These are phyloP conservation scores for Blastomussa wellsi DNA, from an alignment of 92 coral and sea anemone genomes.

Conservation along the genomic window DNA sequence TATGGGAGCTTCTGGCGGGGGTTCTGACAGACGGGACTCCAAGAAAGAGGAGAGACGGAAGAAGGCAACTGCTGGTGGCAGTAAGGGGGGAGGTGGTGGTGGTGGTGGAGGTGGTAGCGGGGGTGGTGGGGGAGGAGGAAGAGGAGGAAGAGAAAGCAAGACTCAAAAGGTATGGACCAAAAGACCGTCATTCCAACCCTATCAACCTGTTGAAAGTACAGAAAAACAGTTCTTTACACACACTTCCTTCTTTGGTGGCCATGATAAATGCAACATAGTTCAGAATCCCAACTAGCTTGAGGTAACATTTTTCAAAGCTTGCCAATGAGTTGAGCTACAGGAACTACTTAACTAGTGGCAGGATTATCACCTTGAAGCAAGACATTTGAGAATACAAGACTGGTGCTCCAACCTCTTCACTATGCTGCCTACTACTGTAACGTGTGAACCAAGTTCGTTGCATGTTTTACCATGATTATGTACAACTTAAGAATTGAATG, in stretches of 20 bases:
- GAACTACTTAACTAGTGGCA: not conserved
- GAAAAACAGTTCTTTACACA: not conserved
- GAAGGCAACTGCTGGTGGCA: slow-evolving; percentile 74
- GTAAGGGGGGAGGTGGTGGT: slow-evolving; percentile 74
- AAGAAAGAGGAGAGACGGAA: slow-evolving; percentile 90
- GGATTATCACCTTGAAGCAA: not conserved
- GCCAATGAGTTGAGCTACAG: not conserved
- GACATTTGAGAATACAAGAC: not conserved
- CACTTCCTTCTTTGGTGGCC: not conserved
- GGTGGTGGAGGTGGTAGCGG: slow-evolving; percentile 59
- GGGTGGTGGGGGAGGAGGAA: slow-evolving; percentile 69
- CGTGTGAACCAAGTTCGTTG: not conserved
- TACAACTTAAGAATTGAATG: not conserved
- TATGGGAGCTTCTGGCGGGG: slow-evolving; percentile 69
- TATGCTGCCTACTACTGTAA: not conserved
- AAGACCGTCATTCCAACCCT: not conserved
- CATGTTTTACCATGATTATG: not conserved
- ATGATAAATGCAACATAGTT: no score
- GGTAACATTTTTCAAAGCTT: no score
- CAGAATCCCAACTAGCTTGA: no score
- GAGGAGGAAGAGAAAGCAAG: slow-evolving; percentile 95
- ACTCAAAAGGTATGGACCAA: slow-evolving; percentile 78
- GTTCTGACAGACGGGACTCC: slow-evolving; percentile 75
- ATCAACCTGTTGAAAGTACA: no score
- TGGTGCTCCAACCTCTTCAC: not conserved